Evolutionary conservation across 2,113 vertebrate genomes (phyloP).

Genomic region (Percina caprodes): DNA sequence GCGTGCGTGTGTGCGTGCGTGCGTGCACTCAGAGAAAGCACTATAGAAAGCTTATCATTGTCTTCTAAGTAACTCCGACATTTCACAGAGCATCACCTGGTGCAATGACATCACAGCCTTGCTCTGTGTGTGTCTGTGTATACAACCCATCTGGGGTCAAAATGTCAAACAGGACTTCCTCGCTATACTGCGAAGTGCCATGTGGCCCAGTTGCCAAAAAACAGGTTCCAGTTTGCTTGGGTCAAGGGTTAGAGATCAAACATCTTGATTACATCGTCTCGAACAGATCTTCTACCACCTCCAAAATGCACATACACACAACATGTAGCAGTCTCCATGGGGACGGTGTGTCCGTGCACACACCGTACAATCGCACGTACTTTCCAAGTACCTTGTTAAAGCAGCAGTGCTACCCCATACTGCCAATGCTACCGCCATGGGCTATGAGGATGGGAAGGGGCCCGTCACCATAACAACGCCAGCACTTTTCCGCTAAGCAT

Average conservation of each 20-base stretch:
- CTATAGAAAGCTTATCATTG: conserved; percentile 16
- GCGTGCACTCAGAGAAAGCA: not conserved
- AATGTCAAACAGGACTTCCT: conserved; percentile 56
- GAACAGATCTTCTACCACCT: not conserved
- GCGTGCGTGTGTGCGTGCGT: too few relatives aligned
- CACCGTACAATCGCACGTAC: conserved; percentile 50
- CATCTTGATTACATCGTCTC: conserved; percentile 51
- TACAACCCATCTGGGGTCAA: conserved; percentile 25
- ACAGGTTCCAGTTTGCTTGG: conserved; percentile 36
- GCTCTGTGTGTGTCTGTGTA: conserved; percentile 27
- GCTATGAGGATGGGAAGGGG: conserved; percentile 18
- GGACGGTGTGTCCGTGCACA: conserved; percentile 33
- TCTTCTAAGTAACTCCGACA: conserved; percentile 31
- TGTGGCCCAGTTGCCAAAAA: conserved; percentile 28
- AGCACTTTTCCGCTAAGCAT: conserved; percentile 25
- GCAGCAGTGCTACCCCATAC: conserved; percentile 12
- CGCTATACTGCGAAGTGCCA: conserved; percentile 13
- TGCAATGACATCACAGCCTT: conserved; percentile 42
- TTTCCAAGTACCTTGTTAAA: conserved; percentile 68
- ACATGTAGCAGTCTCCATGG: conserved; percentile 62
- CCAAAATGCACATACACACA: conserved; percentile 30
- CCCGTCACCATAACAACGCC: conserved; percentile 49
- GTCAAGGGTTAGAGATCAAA: conserved; percentile 50
- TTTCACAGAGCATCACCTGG: conserved; percentile 39
- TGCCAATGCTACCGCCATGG: not conserved